Evolutionary conservation across 2,888 invertebrate species (phyloP).

Genomic region (Neoitamus cyanurus): DNA sequence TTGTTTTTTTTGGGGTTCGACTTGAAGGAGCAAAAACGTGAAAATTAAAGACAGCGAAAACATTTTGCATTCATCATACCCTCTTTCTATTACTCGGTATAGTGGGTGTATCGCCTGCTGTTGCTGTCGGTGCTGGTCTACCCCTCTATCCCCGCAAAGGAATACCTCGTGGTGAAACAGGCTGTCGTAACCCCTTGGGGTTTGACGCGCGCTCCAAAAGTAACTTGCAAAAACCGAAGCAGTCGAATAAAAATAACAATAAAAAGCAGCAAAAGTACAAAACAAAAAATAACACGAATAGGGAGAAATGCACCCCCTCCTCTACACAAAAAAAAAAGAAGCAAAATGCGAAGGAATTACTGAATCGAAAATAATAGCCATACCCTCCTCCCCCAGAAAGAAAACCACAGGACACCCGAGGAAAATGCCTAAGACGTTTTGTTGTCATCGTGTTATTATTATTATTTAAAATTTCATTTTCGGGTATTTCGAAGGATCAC

Average conservation of each 20-base stretch:
- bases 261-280: neutral
- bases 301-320: neutral
- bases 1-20: neutral
- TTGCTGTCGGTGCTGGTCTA: neutral
- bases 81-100: neutral
- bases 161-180: neutral
- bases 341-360: conserved; percentile 26
- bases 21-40: neutral
- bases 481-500: conserved; percentile 30
- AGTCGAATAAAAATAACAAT: neutral
- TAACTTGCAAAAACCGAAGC: neutral
- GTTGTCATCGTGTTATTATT: conserved; percentile 40
- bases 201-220: neutral
- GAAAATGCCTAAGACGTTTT: neutral
- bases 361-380: conserved; percentile 31
- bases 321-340: neutral
- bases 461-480: conserved; percentile 43
- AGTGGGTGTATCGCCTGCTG: neutral
- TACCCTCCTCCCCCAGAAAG: neutral
- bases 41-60: conserved; percentile 16
- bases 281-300: neutral
- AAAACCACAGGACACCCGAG: neutral
- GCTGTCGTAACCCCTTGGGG: conserved; percentile 17
- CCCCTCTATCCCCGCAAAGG: neutral
- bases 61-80: conserved; percentile 32